These are phyloP conservation scores for Leptatherina wallacei DNA, from an alignment of 2,797 vertebrate species.

Conservation along the genomic window DNA sequence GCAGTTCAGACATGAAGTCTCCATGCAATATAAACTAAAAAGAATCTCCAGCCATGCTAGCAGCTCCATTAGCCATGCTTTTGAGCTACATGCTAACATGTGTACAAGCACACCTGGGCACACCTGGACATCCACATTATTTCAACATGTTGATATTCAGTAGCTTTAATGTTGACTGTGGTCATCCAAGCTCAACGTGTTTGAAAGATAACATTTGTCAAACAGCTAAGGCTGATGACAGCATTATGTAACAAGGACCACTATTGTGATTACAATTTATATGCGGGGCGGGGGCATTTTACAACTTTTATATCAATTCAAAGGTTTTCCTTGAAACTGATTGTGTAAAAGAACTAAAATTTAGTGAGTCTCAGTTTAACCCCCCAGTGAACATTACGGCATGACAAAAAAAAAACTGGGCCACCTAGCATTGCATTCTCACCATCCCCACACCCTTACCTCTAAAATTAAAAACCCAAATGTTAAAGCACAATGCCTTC, in stretches of 20 bases:
- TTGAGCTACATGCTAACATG: too few species aligned
- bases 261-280: too few species aligned
- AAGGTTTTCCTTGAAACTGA: neutral
- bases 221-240: too few species aligned
- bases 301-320: neutral
- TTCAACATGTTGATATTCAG: too few species aligned
- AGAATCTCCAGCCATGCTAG: neutral
- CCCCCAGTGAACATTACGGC: neutral
- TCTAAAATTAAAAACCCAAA: neutral
- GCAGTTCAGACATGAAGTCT: neutral
- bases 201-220: too few species aligned
- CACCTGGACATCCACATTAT: too few species aligned
- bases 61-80: neutral
- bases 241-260: too few species aligned
- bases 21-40: neutral
- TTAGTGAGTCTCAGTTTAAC: neutral
- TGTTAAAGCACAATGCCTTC: neutral
- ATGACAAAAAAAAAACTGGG: neutral
- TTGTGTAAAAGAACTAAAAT: neutral
- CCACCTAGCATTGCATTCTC: neutral
- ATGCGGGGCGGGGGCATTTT: too few species aligned
- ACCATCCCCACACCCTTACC: neutral
- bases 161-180: too few species aligned
- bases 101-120: too few species aligned
- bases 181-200: too few species aligned